Conservation (phyloP, 2,113 vertebrate genomes). For the Elachura formosa region DNA sequence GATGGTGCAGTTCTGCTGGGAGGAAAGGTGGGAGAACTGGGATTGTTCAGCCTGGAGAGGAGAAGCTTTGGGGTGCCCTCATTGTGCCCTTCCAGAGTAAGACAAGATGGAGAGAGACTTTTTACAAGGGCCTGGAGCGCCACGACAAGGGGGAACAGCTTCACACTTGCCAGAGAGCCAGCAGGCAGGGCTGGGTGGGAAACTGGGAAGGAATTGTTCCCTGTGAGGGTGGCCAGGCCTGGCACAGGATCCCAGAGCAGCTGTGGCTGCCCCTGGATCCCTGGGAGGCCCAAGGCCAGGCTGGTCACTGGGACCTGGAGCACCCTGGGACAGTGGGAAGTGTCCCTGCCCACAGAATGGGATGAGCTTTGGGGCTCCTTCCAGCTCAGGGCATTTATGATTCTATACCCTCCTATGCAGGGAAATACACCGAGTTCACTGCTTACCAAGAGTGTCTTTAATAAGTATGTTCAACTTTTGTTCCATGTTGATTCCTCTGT, state of each 20-base stretch:
- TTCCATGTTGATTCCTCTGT: slow-evolving; percentile 84
- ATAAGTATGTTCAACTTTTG: slow-evolving; percentile 91
- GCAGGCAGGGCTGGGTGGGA: not conserved
- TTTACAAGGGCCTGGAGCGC: not conserved
- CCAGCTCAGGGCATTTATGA: not conserved
- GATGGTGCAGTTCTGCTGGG: not conserved
- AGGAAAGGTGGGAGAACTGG: not conserved
- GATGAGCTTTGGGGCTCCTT: not conserved
- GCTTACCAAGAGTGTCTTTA: slow-evolving; percentile 92
- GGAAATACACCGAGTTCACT: not conserved
- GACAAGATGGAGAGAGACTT: not conserved
- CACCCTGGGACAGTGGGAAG: fast-evolving
- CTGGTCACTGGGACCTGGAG: fast-evolving
- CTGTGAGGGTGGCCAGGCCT: not conserved
- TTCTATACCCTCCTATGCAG: not conserved
- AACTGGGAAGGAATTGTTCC: fast-evolving
- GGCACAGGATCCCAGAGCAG: not conserved
- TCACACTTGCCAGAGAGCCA: not conserved
- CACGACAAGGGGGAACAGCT: not conserved
- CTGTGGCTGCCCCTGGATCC: not conserved
- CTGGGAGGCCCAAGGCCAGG: fast-evolving
- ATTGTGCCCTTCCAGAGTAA: fast-evolving
- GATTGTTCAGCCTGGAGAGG: not conserved
- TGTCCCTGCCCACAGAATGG: not conserved
- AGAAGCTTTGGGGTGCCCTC: not conserved